Evolutionary conservation across 2,797 vertebrate genomes (phyloP).

Genomic region (Clarias fuscus): DNA sequence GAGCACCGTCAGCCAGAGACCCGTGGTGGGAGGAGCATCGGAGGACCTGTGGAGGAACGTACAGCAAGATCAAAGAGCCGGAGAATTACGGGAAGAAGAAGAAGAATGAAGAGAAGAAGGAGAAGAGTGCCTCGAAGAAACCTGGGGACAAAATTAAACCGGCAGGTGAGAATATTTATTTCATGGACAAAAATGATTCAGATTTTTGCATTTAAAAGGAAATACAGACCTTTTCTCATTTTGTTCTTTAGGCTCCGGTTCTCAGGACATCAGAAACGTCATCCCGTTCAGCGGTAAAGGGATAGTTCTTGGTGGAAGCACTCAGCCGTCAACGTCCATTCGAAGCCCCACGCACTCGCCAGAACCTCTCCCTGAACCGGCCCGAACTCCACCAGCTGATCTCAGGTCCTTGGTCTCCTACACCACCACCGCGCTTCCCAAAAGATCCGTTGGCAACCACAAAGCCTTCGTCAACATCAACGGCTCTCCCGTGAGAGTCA

Average conservation of each 20-base stretch:
- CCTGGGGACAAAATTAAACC: constrained; percentile 48
- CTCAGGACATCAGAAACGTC: constrained; percentile 69
- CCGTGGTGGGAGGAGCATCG: constrained; percentile 92
- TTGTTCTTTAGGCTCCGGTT: constrained; percentile 62
- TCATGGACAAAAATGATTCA: no score
- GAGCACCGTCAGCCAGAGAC: constrained; percentile 87
- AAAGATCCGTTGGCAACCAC: constrained; percentile 73
- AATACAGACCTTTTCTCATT: background rate
- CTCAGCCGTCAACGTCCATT: background rate
- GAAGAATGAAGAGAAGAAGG: constrained; percentile 62
- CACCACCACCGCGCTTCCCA: constrained; percentile 29
- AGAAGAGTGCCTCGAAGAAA: constrained; percentile 50
- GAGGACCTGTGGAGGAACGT: constrained; percentile 85
- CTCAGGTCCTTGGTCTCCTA: constrained; percentile 5
- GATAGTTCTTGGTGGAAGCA: constrained; percentile 77
- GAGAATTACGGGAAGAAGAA: constrained; percentile 84
- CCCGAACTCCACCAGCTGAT: constrained; percentile 28
- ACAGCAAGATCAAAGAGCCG: constrained; percentile 89
- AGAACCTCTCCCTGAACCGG: constrained; percentile 15
- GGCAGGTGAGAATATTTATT: constrained; percentile 34
- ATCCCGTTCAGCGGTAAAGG: constrained; percentile 87
- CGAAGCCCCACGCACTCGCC: constrained; percentile 41
- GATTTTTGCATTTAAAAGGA: no score
- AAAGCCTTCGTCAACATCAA: constrained; percentile 73
- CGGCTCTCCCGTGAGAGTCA: constrained; percentile 76